Evolutionary conservation across 2,797 vertebrate species (phyloP), one percentile per base, ranked within the genome.

Genomic region (Aldrovandia affinis): DNA sequence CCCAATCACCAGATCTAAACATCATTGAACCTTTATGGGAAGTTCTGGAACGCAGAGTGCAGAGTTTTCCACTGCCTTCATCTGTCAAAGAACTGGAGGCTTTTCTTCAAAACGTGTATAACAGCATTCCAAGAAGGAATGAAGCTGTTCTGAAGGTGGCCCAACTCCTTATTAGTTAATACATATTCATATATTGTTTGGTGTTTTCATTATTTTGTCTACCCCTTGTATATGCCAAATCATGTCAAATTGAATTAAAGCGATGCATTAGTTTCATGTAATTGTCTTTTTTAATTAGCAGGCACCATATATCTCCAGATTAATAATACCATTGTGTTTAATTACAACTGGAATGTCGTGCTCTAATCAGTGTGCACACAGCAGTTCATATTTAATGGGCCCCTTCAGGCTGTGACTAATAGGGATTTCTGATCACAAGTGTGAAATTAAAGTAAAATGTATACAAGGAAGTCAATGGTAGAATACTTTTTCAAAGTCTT

Each of bases 301-400:
- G 70, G 81, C 61, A 83, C 47, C 28, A 77, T 59, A 79, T 59
- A 82, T 88, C 44, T 61, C 44, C 75, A 82, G 79, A 73, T 79
- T 44, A 25, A 80, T 65, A 68, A 50, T 36, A 47, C n/a, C 59
- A 59, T 80, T 81, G 54, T 59, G 79, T 85, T 83, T 87, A 85
- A 84, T 86, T 86, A 87, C 65, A 86, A 78, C 18, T 77, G 78
- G 55, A 80, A 65, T 54, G 44, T 79, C 9, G 83, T 89, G n/a
- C 68, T 12, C 50, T 59, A 65, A 63, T 83, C 80, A 75, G 33
- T 5, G 7, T 47, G 68, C 44, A 0, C 63, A 75, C 36, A 47
- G 63, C 15, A 54, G 44, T 88, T 86, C 59, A 85, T 36, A 61
- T 65, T 88, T 83, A 88, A 83, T 30, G 50, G 33, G 70, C 44